Percentiles rank a stretch among this genome's conserved stretches.
phyloP scores from a whole-genome alignment of 2,888 invertebrate species.

The Escarpia spicata region DNA sequence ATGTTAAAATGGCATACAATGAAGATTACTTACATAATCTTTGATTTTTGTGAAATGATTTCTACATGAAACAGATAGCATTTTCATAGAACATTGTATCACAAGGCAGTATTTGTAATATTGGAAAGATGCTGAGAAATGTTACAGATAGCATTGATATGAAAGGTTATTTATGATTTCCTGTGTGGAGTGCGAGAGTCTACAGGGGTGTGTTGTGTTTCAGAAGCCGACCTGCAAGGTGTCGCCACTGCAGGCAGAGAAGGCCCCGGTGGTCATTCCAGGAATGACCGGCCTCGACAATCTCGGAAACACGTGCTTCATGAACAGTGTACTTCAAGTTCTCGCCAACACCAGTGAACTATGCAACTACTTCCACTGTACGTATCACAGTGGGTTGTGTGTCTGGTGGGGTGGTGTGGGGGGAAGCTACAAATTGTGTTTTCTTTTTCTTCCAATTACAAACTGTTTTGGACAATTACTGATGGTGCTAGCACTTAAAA shows the following conservation, averaged over 20 bases:
- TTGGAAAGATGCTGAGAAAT: not conserved
- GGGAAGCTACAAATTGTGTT: not conserved
- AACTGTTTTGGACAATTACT: too few species aligned
- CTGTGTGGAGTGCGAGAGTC: not conserved
- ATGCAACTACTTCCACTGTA: constrained; percentile 67
- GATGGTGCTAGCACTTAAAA: too few species aligned
- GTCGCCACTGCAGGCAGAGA: constrained; percentile 49
- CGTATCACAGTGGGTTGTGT: constrained; percentile 28
- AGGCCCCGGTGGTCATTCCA: constrained; percentile 41
- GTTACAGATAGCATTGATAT: not conserved
- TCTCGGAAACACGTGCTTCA: constrained; percentile 70
- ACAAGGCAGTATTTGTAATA: not conserved
- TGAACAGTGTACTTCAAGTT: constrained; percentile 69
- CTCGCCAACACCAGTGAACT: constrained; percentile 68
- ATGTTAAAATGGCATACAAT: not conserved
- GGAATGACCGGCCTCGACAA: constrained; percentile 68
- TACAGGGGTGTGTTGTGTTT: not conserved
- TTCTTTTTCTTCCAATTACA: too few species aligned
- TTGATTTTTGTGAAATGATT: not conserved
- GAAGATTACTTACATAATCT: not conserved
- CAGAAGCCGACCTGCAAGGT: constrained; percentile 64
- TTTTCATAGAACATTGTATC: not conserved
- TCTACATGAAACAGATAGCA: not conserved
- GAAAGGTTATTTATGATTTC: not conserved
- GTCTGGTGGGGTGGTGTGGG: not conserved